Evolutionary conservation across 2,113 vertebrate species (phyloP), one percentile per base, ranked within the genome.

Genomic region (Phalacrocorax brasilianus): DNA sequence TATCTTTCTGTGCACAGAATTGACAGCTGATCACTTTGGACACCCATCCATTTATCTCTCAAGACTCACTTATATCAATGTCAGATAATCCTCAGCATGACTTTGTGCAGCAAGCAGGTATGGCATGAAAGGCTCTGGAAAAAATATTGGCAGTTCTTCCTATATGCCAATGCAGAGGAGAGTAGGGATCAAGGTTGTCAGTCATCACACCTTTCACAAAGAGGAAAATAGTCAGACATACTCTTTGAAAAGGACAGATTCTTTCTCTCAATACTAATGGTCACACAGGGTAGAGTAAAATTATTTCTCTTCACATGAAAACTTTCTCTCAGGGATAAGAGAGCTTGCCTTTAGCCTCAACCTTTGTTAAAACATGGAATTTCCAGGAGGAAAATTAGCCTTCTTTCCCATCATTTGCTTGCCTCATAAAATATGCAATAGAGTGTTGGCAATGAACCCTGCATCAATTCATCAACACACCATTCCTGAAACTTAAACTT

Each of bases 371-470:
- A 92, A 88, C 12, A 38, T 45, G 16, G 6, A 79, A 71, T 95
- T 93, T 97, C 63, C 78, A 81, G 59, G 45, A 91, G 63, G 84
- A 91, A 95, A 93, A 76, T 79, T 63, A 53, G 32, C n/a, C 16
- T 52, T 33, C 67, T 76, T 94, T 85, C 71, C 93, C 81, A 88
- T 87, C 19, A 66, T 96, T 93, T 93, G 15, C 74, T 93, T 92
- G 63, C 42, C 38, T 95, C 40, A 96, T 95, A 91, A 97, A 97
- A 97, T 79, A 95, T 95, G 63, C 59, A 97, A 87, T 67, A 96
- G 35, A 76, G 23, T 16, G 47, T 53, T 95, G 81, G 91, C 91
- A 91, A 70, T 44, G 67, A 89, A 83, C 42, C 18, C 63, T 91
- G 42, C 66, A 87, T 82, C 91, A 87, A 89, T 95, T 94, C 81